Conservation (phyloP, 2,113 vertebrate genomes). For the Oriolus oriolus region DNA sequence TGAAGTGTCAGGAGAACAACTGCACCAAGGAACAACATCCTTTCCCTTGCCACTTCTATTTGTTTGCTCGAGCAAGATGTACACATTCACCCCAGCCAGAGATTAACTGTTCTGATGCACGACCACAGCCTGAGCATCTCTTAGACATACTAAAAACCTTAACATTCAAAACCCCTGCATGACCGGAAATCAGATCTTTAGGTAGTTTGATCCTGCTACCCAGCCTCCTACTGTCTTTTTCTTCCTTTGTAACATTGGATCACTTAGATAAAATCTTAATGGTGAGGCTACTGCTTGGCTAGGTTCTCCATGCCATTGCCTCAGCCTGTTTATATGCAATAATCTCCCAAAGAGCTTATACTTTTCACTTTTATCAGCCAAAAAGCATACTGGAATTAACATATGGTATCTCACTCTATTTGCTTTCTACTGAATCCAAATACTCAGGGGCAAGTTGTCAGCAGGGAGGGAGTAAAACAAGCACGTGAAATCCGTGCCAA, state of each 20-base stretch:
- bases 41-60: not conserved
- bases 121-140: not conserved
- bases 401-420: not conserved
- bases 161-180: not conserved
- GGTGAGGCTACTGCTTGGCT: not conserved
- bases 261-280: conserved; percentile 27
- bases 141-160: not conserved
- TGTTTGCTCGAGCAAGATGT: not conserved
- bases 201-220: not conserved
- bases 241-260: not conserved
- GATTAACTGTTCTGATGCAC: not conserved
- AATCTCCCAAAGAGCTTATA: not conserved
- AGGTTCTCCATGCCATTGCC: not conserved
- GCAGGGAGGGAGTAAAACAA: not conserved
- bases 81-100: not conserved
- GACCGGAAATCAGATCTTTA: not conserved
- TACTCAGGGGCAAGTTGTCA: not conserved
- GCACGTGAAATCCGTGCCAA: not conserved
- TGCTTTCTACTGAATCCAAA: conserved; percentile 26
- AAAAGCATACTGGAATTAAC: conserved; percentile 1
- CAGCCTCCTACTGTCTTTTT: not conserved
- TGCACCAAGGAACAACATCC: not conserved
- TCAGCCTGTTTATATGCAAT: not conserved
- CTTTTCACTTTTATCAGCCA: conserved; percentile 49
- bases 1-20: not conserved